phyloP scores from a whole-genome alignment of 2,888 invertebrate genomes.

The Ypsolopha scabrella region DNA sequence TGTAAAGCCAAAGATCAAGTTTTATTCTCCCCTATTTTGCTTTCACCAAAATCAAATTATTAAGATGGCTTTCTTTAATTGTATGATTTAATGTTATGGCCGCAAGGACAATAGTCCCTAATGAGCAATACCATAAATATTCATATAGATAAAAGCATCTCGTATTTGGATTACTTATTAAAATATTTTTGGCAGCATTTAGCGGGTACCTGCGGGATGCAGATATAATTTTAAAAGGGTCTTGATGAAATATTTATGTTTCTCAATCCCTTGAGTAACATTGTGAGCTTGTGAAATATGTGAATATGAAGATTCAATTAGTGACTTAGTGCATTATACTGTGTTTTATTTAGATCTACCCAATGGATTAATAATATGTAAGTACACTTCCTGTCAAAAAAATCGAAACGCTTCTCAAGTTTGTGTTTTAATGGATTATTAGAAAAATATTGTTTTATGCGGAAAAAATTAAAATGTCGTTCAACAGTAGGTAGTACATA shows the following conservation, averaged over 20 bases:
- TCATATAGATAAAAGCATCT: not conserved
- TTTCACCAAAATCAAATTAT: conserved; percentile 18
- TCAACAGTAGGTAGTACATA: too few species aligned
- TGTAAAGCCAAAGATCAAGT: conserved; percentile 40
- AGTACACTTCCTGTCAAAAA: too few species aligned
- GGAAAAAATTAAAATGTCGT: too few species aligned
- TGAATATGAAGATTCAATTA: not conserved
- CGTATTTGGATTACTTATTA: not conserved
- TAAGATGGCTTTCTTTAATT: conserved; percentile 20
- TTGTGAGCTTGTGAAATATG: not conserved
- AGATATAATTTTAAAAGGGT: not conserved
- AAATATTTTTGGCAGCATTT: not conserved
- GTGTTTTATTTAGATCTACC: too few species aligned
- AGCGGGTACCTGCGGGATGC: not conserved
- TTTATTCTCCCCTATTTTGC: conserved; percentile 35
- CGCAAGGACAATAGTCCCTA: not conserved
- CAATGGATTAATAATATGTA: too few species aligned
- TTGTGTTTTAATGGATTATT: too few species aligned
- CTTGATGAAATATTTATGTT: not conserved
- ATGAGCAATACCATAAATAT: not conserved
- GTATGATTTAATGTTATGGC: conserved; percentile 20
- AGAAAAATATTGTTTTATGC: too few species aligned
- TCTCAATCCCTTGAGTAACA: not conserved
- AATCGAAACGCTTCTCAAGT: too few species aligned
- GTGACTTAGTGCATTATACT: too few species aligned